phyloP scores from a whole-genome alignment of 2,797 vertebrate species.

The Coracias cyanogaster region DNA sequence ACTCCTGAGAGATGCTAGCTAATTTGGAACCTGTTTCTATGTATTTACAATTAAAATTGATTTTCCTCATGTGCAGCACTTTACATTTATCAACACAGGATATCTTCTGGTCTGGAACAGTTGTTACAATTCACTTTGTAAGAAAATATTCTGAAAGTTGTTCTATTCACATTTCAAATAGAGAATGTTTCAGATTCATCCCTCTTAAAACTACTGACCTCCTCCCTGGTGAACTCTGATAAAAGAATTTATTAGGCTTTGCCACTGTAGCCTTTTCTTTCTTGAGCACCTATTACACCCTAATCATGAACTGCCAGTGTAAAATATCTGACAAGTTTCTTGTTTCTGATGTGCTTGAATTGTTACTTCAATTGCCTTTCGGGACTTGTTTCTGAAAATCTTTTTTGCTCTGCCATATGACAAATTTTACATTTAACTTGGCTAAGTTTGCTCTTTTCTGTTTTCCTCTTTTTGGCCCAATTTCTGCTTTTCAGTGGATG shows the following conservation, averaged over 20 bases:
- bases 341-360: conserved; percentile 1
- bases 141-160: not conserved
- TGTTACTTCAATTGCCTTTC: not conserved
- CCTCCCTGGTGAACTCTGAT: not conserved
- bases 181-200: not conserved
- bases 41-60: not conserved
- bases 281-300: not conserved
- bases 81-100: not conserved
- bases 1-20: not conserved
- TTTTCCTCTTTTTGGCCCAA: not conserved
- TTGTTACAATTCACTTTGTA: not conserved
- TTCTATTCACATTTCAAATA: not conserved
- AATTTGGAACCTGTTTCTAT: not conserved
- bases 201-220: conserved; percentile 25
- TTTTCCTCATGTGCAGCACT: not conserved
- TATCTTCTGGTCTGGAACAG: not conserved
- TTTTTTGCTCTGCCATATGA: not conserved
- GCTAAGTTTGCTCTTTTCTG: not conserved
- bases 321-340: conserved; percentile 30
- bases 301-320: conserved; percentile 2
- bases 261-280: not conserved
- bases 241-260: conserved; percentile 40
- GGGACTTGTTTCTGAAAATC: not conserved
- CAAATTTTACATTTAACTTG: not conserved
- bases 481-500: not conserved